Evolutionary conservation across 2,113 vertebrate species (phyloP).

Genomic region (Corythornis madagascariensis): DNA sequence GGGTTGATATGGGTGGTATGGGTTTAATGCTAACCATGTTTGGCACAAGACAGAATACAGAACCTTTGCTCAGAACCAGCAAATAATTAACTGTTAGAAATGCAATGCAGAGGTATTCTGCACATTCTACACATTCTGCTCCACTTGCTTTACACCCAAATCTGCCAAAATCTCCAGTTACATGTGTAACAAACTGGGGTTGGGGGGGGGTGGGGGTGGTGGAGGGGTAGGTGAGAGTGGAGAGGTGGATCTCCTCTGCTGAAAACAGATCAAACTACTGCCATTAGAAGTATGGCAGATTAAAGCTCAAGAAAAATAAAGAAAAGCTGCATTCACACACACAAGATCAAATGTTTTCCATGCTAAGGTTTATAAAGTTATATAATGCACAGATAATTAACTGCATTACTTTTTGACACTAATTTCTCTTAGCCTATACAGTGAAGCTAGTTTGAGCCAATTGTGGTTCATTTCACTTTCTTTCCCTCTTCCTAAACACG

Average conservation of each 20-base stretch:
- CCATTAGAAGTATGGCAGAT: background rate
- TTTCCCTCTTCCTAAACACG: background rate
- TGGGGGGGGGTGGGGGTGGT: background rate
- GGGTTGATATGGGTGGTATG: background rate
- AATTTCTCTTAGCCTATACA: background rate
- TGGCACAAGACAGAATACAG: background rate
- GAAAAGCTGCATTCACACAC: background rate
- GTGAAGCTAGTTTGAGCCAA: background rate
- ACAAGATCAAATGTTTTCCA: background rate
- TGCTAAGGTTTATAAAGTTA: background rate
- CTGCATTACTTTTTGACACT: background rate
- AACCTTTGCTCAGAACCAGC: background rate
- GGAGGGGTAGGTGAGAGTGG: too few species aligned
- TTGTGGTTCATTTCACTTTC: slow-evolving; percentile 41
- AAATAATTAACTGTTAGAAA: background rate
- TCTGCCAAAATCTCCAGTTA: background rate
- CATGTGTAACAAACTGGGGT: rapidly evolving
- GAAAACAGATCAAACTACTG: background rate
- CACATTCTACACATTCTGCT: background rate
- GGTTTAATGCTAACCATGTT: background rate
- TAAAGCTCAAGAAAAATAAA: background rate
- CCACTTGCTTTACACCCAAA: background rate
- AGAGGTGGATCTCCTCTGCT: background rate
- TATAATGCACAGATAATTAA: background rate
- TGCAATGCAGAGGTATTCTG: background rate